Base-by-base conservation (phyloP, 2,888 invertebrate species). In the Coecobrya sp. region DNA sequence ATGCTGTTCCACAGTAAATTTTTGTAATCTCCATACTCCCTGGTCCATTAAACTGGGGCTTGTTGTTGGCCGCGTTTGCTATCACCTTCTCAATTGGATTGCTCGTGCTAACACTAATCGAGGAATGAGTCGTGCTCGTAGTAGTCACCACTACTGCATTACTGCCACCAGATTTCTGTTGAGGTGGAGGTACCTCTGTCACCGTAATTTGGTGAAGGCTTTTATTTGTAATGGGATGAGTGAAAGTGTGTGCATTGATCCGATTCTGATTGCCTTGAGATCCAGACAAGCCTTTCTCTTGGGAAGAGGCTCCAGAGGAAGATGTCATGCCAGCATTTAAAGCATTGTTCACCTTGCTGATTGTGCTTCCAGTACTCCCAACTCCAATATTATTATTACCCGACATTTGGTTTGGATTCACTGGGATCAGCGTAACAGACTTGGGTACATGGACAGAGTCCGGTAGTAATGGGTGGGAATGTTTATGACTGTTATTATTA, bases 11-110 rank as follows among this genome's bases (percentile, higher is more conserved):
- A 76, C 93, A 93, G 59, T 93, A 92, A 55, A 93, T 94, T 76
- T 95, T 95, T 42, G 95, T 95, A 62, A 95, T 95, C 90, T 95
- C 95, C 95, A 95, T 95, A 81, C 95, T 95, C 10, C 94, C 95
- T 27, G 95, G 95, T 16, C 94, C 95, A 91, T 93, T 94, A 81
- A 95, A 95, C 73, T 95, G 95, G 13, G 94, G 94, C 87, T 93
- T 94, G 89, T 92, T 89, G 91, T 93, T 93, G 2, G 86, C 92
- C 22, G 92, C 93, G 30, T 91, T 93, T 0, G 93, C 92, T 86
- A 94, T 94, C 30, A 93, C 94, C 81, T 93, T 94, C 89, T 94
- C 94, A 87, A 94, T 92, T 42, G 93, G 93, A 93, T 93, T 93
- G 88, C 85, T 87, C 7, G 79, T 89, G 65, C 88, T 86, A 11